Conservation (phyloP, 2,797 vertebrate genomes). For the Gymnothorax reevesii region DNA sequence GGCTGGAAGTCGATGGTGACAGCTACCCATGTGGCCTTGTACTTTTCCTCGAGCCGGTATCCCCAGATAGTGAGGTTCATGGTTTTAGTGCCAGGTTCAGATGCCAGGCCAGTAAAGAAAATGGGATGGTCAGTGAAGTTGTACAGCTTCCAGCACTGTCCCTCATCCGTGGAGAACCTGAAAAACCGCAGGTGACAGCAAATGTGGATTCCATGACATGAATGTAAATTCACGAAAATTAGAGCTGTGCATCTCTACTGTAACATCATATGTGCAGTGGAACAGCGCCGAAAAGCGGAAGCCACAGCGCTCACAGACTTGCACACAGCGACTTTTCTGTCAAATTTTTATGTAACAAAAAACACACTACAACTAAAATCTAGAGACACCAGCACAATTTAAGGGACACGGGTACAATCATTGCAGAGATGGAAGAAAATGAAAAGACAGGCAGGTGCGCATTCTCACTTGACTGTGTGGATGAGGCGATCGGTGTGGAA, state of each 20-base stretch:
- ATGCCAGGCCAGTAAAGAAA: slow-evolving; percentile 74
- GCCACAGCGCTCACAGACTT: not conserved
- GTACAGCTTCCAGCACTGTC: slow-evolving; percentile 76
- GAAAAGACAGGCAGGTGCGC: not conserved
- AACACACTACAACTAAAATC: not conserved
- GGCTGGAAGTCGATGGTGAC: slow-evolving; percentile 79
- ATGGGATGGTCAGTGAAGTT: slow-evolving; percentile 79
- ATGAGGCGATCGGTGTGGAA: slow-evolving; percentile 63
- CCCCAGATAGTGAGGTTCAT: slow-evolving; percentile 81
- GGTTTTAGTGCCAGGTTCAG: slow-evolving; percentile 76
- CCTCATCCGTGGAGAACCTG: slow-evolving; percentile 80
- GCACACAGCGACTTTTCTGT: not conserved
- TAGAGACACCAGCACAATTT: no score
- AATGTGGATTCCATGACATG: no score
- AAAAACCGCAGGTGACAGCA: not conserved
- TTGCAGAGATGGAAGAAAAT: not conserved
- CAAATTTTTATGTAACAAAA: not conserved
- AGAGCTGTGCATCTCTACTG: no score
- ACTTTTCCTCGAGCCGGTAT: slow-evolving; percentile 70
- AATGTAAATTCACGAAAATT: no score
- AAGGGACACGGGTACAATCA: not conserved
- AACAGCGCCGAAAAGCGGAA: not conserved
- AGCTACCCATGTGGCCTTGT: slow-evolving; percentile 75
- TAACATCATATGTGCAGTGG: no score
- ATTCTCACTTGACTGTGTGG: slow-evolving; percentile 72